phyloP scores from a whole-genome alignment of 2,888 invertebrate genomes.

The Lissonota sp. region DNA sequence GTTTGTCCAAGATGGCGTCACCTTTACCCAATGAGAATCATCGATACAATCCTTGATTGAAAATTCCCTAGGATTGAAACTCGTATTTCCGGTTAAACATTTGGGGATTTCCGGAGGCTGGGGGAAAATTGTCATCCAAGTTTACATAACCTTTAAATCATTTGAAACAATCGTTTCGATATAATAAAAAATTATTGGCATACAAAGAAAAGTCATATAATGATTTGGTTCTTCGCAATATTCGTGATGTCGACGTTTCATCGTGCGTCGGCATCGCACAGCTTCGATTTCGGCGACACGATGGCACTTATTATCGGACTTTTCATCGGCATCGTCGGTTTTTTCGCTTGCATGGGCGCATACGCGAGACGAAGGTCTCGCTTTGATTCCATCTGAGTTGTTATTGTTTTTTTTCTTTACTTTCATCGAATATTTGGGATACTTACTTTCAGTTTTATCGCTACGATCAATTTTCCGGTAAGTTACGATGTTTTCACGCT shows the following conservation, averaged over 20 bases:
- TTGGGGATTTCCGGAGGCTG: not conserved
- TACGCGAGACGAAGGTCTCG: conserved; percentile 87
- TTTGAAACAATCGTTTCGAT: not conserved
- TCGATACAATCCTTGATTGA: not conserved
- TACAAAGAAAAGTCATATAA: conserved; percentile 43
- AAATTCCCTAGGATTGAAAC: not conserved
- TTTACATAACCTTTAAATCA: not conserved
- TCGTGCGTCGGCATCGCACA: conserved; percentile 83
- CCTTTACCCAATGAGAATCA: not conserved
- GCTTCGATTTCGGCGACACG: conserved; percentile 89
- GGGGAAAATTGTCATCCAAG: not conserved
- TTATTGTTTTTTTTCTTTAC: conserved; percentile 40
- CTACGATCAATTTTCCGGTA: too few relatives aligned
- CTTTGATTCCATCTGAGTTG: conserved; percentile 76
- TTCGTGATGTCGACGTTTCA: conserved; percentile 67
- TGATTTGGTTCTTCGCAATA: conserved; percentile 70
- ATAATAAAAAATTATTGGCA: too few relatives aligned
- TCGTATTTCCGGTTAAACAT: not conserved
- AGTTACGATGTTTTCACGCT: too few relatives aligned
- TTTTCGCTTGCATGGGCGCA: conserved; percentile 89
- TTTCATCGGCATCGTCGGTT: conserved; percentile 86
- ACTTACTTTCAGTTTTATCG: too few relatives aligned
- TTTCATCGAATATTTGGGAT: not conserved
- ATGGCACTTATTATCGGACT: conserved; percentile 88
- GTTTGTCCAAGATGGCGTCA: not conserved